Base-by-base conservation (phyloP, 1,140 invertebrate species). In the Myzus persicae region DNA sequence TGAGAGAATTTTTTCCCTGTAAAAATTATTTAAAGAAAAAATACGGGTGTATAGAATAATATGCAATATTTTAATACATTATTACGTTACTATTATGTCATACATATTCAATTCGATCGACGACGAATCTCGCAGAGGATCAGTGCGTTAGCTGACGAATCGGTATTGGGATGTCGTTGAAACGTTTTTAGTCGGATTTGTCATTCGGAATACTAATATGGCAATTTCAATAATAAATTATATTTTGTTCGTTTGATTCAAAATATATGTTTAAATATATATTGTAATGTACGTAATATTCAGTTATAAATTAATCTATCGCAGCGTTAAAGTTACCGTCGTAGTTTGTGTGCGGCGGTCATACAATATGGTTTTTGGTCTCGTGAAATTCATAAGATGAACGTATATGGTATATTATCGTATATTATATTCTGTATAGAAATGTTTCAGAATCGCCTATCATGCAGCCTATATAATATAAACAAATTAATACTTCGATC, bases 1-100 rank as follows among this genome's bases (percentile, higher is more conserved):
- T 85, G 81, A 42, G 67, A 46, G 91, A 92, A 84, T 51, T 54
- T 38, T 38, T 89, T 89, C 36, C 88, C 88, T 5, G 11, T 51
- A 40, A 38, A 76, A 67, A 76, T 18, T n/a, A 6, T 6, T 76
- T 76, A 6, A 76, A n/a, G 24, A 42, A 84, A 84, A 84, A 26
- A 26, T 84, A 84, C 38, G 82, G 82, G 82, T 84, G 38, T 84
- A 84, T 11, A 24, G 42, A 40, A 38, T 54, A 14, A 46, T 14
- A 48, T 44, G 59, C n/a, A 76, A 76, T 76, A 76, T 76, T 76
- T 76, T 67, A 67, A 67, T 67, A 67, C 8, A 90, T 48, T 48
- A 88, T 88, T 46, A 88, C 24, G 26, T 40, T 82, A 82, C 9
- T 82, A 82, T 38, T 84, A 84, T 87, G n/a, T 42, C 85, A 31